Percentiles rank a stretch among this genome's conserved stretches.
Evolutionary conservation across 2,113 vertebrate species (phyloP).

Genomic region (Sinocyclocheilus rhinocerous): DNA sequence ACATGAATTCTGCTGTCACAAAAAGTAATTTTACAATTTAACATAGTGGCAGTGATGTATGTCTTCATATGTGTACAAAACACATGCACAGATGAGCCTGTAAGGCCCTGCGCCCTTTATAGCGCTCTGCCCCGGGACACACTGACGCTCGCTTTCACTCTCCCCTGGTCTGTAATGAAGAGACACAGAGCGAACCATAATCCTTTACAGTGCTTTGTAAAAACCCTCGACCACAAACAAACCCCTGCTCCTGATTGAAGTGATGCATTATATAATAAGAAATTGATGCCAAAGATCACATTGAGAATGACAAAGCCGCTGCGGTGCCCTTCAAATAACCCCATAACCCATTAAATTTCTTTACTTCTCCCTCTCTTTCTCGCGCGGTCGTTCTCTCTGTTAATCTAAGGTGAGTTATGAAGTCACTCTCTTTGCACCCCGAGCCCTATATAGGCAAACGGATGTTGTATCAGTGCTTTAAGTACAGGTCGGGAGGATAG

Average conservation of each 20-base stretch:
- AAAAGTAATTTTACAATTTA: not conserved
- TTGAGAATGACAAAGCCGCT: conserved; percentile 34
- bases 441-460: conserved; percentile 54
- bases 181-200: not conserved
- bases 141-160: not conserved
- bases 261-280: conserved; percentile 40
- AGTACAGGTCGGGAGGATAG: conserved; percentile 52
- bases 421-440: conserved; percentile 42
- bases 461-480: conserved; percentile 57
- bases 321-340: conserved; percentile 51
- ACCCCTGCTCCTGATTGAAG: not conserved
- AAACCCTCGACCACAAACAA: conserved; percentile 19
- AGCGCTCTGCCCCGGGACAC: not conserved
- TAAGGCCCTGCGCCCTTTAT: not conserved
- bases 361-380: conserved; percentile 39
- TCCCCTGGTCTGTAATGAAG: not conserved
- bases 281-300: conserved; percentile 41
- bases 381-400: conserved; percentile 6
- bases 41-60: not conserved
- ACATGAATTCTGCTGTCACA: not conserved
- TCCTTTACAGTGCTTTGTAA: conserved; percentile 11
- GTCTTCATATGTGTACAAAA: not conserved
- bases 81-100: not conserved
- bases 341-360: conserved; percentile 39
- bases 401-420: conserved; percentile 55